Evolutionary conservation across 2,797 vertebrate species (phyloP).

Genomic region (Hozukius guyotensis): DNA sequence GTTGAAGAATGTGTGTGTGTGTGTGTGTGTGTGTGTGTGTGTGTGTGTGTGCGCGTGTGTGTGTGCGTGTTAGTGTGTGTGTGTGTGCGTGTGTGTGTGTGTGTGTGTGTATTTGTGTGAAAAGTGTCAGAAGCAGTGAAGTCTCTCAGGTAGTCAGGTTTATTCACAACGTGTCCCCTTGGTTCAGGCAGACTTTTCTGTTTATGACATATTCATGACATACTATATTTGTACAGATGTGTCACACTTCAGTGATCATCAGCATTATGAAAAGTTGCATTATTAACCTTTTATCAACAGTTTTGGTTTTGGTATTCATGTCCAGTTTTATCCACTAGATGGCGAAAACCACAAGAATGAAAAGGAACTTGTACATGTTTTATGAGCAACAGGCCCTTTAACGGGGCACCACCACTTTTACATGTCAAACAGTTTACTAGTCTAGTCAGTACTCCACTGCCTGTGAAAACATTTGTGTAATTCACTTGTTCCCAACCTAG

Average conservation of each 20-base stretch:
- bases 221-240: neutral
- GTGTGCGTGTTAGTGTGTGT: no score
- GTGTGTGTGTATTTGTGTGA: no score
- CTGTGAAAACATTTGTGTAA: neutral
- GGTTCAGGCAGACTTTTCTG: neutral
- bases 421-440: neutral
- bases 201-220: neutral
- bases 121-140: neutral
- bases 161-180: neutral
- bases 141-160: neutral
- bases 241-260: no score
- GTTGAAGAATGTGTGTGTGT: no score
- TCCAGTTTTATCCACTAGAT: neutral
- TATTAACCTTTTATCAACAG: neutral
- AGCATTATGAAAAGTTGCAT: neutral
- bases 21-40: no score
- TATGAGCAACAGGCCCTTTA: neutral
- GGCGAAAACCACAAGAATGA: neutral
- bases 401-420: neutral
- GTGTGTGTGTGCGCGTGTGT: no score
- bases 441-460: neutral
- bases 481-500: neutral
- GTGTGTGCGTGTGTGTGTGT: no score
- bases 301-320: neutral
- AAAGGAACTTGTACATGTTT: neutral